These are phyloP conservation scores for Acrocephalus arundinaceus DNA, from an alignment of 2,113 vertebrate species.

Conservation along the genomic window DNA sequence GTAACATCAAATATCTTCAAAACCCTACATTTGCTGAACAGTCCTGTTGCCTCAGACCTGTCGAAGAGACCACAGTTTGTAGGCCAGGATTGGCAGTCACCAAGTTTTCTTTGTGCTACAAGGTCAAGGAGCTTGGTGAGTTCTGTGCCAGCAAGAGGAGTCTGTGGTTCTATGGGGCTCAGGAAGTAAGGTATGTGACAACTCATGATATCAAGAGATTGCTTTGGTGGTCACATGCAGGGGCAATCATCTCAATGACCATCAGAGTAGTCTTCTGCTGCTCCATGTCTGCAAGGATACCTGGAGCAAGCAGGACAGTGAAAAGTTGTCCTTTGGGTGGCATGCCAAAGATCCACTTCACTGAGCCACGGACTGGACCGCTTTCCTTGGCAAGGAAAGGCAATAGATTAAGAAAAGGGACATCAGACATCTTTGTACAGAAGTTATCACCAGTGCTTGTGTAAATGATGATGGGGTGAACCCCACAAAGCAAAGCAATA, in stretches of 20 bases:
- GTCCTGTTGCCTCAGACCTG: not conserved
- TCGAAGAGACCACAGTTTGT: not conserved
- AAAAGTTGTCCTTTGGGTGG: not conserved
- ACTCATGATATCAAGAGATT: not conserved
- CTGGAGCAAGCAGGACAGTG: not conserved
- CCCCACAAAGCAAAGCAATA: accelerated
- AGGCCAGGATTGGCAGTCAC: not conserved
- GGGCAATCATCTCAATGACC: not conserved
- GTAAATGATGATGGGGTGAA: not conserved
- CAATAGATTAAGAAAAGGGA: not conserved
- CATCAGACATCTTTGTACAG: not conserved
- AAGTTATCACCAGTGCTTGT: not conserved
- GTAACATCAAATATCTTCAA: not conserved
- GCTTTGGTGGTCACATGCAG: not conserved
- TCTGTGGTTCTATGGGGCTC: not conserved
- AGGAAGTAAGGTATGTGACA: not conserved
- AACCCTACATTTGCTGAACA: not conserved
- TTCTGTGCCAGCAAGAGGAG: not conserved
- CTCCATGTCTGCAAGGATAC: not conserved
- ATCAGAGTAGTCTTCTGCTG: not conserved
- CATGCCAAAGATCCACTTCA: not conserved
- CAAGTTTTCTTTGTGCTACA: not conserved
- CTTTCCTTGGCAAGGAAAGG: not conserved
- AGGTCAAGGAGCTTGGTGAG: accelerated
- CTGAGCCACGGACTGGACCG: not conserved